Evolutionary conservation across 2,888 invertebrate species (phyloP).

Genomic region (Belgica antarctica): DNA sequence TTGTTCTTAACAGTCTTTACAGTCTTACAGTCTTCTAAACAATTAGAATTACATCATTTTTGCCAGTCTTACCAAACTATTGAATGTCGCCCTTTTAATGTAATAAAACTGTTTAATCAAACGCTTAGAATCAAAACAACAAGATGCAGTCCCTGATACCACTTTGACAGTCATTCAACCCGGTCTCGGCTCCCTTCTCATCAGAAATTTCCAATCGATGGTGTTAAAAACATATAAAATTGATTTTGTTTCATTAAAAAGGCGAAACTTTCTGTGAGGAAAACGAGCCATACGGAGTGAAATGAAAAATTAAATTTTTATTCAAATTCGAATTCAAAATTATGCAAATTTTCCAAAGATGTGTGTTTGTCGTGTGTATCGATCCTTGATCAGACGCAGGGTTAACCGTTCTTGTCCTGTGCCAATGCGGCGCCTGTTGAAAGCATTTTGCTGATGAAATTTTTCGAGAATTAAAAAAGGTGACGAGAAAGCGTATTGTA

Average conservation of each 20-base stretch:
- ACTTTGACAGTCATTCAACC: no score
- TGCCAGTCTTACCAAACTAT: no score
- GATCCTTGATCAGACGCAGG: constrained; percentile 24
- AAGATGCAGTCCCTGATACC: no score
- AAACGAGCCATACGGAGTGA: constrained; percentile 19
- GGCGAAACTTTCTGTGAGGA: background rate
- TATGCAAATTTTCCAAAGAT: constrained; percentile 36
- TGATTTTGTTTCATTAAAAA: constrained; percentile 7
- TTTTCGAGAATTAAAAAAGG: constrained; percentile 12
- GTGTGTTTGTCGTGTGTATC: constrained; percentile 30
- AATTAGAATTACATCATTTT: no score
- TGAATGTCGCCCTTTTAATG: no score
- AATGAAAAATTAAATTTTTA: constrained; percentile 42
- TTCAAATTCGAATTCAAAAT: constrained; percentile 37
- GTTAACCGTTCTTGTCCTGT: constrained; percentile 10
- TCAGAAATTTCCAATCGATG: constrained; percentile 28
- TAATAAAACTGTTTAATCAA: no score
- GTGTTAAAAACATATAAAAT: constrained; percentile 40
- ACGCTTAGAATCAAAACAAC: no score
- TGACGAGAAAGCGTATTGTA: background rate
- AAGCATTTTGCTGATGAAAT: background rate
- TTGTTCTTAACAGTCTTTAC: no score
- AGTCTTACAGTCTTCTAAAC: no score
- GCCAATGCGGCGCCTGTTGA: constrained; percentile 12
- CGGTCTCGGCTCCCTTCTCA: no score